Base-by-base conservation (phyloP, 2,888 invertebrate species). In the Agonum fuliginosum region DNA sequence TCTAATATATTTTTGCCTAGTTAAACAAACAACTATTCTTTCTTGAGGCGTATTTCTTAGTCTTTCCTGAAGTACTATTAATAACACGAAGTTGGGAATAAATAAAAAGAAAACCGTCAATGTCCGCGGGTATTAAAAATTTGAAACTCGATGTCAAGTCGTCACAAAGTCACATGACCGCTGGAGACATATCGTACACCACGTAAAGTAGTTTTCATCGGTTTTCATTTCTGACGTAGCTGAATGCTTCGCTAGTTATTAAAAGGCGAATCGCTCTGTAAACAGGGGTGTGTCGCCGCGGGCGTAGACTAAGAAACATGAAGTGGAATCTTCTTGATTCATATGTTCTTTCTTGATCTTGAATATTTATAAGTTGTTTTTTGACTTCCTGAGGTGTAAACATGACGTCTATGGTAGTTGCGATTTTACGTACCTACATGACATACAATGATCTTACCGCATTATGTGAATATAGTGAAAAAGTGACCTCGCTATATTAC, bases 11-110 rank as follows among this genome's bases (percentile, higher is more conserved):
- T n/a, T n/a, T n/a, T n/a, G n/a, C n/a, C n/a, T n/a, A n/a, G n/a
- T n/a, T n/a, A n/a, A n/a, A n/a, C n/a, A n/a, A 6, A 8, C 34
- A 34, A 6, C 8, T 34, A 34, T 34, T 6, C 8, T 34, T 34
- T 4, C 4, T 4, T 34, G 8, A 34, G 34, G 17, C 8, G 14
- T 37, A 62, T 34, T 34, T 34, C 34, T 27, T 20, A 20, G 48
- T 27, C 62, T 20, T 37, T 62, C 62, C 14, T 12, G n/a, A 8
- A 19, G 62, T 71, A 51, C n/a, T 51, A 71, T 71, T 71, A 71
- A 71, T 71, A 71, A 51, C 51, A 19, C 20, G 43, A 67, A 67
- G 20, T 67, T 30, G 30, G n/a, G 71, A 48, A 71, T 71, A 51
- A 71, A 71, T 71, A 71, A 71, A 51, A 71, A 30, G 71, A 27